phyloP scores from a whole-genome alignment of 1,140 invertebrate genomes.

The Phymastichus coffea region DNA sequence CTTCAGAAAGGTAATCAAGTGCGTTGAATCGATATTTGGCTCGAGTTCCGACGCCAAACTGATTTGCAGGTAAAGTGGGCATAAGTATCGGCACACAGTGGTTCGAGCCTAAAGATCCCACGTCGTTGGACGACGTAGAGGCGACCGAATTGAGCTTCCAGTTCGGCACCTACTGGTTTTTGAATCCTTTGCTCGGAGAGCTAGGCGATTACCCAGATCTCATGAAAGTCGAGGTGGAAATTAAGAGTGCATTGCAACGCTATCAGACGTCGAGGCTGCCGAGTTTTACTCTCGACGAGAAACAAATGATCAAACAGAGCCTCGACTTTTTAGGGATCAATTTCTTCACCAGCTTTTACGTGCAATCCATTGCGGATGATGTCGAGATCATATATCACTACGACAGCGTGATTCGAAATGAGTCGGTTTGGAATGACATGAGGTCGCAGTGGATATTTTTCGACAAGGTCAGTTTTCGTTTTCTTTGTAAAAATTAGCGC shows the following conservation, averaged over 20 bases:
- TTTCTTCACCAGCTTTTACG: conserved; percentile 42
- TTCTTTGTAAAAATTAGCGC: no score
- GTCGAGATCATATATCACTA: no score
- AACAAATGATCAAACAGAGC: conserved; percentile 49
- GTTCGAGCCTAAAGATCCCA: conserved; percentile 58
- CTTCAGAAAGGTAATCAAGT: conserved; percentile 44
- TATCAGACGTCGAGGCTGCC: conserved; percentile 56
- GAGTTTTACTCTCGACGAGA: conserved; percentile 52
- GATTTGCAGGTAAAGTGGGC: conserved; percentile 60
- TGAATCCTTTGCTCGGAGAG: conserved; percentile 55
- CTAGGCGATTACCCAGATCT: conserved; percentile 60
- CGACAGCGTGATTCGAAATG: no score
- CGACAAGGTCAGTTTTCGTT: no score
- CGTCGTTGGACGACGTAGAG: conserved; percentile 52
- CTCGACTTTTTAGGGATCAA: conserved; percentile 53
- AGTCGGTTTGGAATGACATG: no score
- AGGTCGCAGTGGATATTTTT: no score
- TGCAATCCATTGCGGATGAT: neutral
- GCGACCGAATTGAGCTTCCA: conserved; percentile 58
- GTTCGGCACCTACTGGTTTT: conserved; percentile 60
- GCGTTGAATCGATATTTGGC: no score
- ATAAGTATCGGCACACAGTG: conserved; percentile 64
- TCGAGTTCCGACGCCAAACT: no score
- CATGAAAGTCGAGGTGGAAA: conserved; percentile 52
- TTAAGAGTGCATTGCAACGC: conserved; percentile 52